Evolutionary conservation across 1,140 invertebrate genomes (phyloP).

Genomic region (Ladona fulva): DNA sequence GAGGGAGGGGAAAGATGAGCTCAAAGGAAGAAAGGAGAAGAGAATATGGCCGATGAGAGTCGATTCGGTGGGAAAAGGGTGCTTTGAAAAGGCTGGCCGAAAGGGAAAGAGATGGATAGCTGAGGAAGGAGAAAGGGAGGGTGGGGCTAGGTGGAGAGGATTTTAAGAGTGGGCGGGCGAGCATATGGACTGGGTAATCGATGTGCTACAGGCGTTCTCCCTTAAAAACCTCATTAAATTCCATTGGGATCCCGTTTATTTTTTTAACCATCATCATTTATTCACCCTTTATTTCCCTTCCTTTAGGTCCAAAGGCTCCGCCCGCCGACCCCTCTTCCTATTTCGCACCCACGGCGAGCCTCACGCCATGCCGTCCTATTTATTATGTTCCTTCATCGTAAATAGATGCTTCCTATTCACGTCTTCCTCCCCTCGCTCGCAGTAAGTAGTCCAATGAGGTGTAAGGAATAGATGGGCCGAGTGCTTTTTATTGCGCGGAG

Average conservation of each 20-base stretch:
- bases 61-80: too few relatives aligned
- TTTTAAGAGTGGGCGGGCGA: background rate
- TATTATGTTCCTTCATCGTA: background rate
- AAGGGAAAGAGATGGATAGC: background rate
- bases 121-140: background rate
- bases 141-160: background rate
- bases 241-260: background rate
- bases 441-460: too few relatives aligned
- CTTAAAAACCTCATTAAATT: conserved; percentile 10
- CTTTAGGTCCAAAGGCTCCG: background rate
- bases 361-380: background rate
- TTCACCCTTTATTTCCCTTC: background rate
- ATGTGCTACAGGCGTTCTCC: conserved; percentile 7
- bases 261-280: conserved; percentile 10
- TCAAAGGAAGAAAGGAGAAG: too few relatives aligned
- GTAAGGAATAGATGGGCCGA: too few relatives aligned
- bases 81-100: background rate
- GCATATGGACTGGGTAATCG: conserved; percentile 1
- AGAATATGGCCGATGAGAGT: too few relatives aligned
- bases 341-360: background rate
- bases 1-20: background rate
- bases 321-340: background rate
- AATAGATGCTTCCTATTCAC: background rate
- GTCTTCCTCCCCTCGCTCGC: background rate
- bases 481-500: too few relatives aligned